Evolutionary conservation across 2,113 vertebrate species (phyloP).

Genomic region (Indri indri): DNA sequence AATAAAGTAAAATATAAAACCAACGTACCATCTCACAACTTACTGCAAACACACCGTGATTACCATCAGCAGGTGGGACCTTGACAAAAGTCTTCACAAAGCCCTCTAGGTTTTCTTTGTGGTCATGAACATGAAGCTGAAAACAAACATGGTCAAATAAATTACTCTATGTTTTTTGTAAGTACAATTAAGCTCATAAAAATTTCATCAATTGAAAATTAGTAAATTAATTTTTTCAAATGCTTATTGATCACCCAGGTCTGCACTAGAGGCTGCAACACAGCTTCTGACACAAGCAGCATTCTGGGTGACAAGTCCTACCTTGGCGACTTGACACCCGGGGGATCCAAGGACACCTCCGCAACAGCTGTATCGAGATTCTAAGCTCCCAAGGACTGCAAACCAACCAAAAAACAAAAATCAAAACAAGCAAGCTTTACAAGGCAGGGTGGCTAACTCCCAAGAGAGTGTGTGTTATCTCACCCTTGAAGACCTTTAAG

Average conservation of each 20-base stretch:
- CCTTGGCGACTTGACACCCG: constrained; percentile 85
- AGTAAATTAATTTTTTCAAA: not conserved
- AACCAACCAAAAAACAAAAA: constrained; percentile 5
- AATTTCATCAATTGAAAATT: not conserved
- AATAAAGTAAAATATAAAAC: not conserved
- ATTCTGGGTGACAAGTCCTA: constrained; percentile 15
- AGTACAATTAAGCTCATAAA: not conserved
- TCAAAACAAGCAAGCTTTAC: not conserved
- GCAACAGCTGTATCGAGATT: constrained; percentile 88
- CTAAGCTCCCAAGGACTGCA: constrained; percentile 86
- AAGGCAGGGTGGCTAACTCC: not conserved
- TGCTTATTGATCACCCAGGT: not conserved
- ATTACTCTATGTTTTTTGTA: not conserved
- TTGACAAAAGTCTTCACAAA: constrained; percentile 82
- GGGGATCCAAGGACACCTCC: constrained; percentile 84
- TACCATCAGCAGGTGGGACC: constrained; percentile 47
- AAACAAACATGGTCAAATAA: constrained; percentile 35
- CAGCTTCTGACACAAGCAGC: not conserved
- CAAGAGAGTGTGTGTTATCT: not conserved
- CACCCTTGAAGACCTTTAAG: not conserved
- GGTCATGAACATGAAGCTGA: constrained; percentile 89
- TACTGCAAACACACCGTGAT: constrained; percentile 85
- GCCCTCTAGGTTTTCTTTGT: constrained; percentile 81
- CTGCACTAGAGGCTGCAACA: not conserved
- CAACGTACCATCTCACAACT: constrained; percentile 86